These are phyloP conservation scores for Theristicus caerulescens DNA, from an alignment of 2,113 vertebrate species.

Conservation along the genomic window DNA sequence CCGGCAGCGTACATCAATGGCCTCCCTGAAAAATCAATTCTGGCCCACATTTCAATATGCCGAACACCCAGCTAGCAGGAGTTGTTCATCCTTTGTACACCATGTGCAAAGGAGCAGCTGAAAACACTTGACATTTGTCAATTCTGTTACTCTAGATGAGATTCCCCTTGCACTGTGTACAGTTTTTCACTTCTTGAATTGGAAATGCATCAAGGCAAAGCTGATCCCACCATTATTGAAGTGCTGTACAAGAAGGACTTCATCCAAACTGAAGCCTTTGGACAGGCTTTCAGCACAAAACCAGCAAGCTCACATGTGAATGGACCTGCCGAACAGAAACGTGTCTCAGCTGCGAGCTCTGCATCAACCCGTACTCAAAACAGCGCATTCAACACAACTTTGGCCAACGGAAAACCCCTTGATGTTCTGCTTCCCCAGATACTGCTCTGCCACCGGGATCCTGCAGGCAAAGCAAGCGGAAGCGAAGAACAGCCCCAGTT, in stretches of 20 bases:
- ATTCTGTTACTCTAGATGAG: background rate
- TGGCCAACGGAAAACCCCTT: background rate
- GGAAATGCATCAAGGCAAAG: background rate
- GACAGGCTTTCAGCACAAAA: background rate
- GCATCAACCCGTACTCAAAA: background rate
- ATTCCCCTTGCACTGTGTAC: fast-evolving
- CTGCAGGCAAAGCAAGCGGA: background rate
- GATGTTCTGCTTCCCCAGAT: background rate
- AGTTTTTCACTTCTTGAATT: background rate
- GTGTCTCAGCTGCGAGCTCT: background rate
- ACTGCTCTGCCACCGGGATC: background rate
- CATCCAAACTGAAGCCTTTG: background rate
- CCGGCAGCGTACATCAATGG: background rate
- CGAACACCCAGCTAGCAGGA: background rate
- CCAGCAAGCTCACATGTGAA: background rate
- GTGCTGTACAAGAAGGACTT: too few relatives aligned
- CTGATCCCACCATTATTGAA: fast-evolving
- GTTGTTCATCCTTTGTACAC: background rate
- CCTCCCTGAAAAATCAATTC: background rate
- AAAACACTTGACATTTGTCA: background rate
- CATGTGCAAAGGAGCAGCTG: background rate
- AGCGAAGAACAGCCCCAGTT: background rate
- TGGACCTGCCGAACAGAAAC: fast-evolving
- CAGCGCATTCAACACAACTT: fast-evolving
- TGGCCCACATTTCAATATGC: background rate